A percentile compares a stretch with the other conserved stretches of the same genome.
Conservation (phyloP, 2,888 invertebrate genomes). For the Synergus itoensis region DNA sequence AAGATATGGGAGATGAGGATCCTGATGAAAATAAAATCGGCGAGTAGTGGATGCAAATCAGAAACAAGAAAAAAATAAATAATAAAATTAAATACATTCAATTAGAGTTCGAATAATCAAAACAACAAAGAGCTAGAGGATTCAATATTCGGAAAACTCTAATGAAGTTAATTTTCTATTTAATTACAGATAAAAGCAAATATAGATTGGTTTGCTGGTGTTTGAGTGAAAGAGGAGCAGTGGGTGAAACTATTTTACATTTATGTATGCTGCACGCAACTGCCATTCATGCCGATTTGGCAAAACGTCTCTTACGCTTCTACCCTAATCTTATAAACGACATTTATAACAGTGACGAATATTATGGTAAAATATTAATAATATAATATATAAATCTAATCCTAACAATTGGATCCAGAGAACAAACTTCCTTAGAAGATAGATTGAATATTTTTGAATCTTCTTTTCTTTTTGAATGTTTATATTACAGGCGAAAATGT, state of each 20-base stretch:
- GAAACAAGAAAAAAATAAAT: not conserved
- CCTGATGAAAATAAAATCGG: conserved; percentile 73
- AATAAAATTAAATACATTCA: not conserved
- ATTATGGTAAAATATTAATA: conserved; percentile 86
- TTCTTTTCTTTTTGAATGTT: not conserved
- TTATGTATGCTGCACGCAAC: conserved; percentile 95
- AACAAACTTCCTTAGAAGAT: no score
- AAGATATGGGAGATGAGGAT: conserved; percentile 81
- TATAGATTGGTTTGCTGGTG: conserved; percentile 96
- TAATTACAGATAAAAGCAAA: conserved; percentile 70
- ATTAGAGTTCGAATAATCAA: not conserved
- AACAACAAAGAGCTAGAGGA: conserved; percentile 1
- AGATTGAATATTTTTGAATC: not conserved
- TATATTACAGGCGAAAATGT: conserved; percentile 89
- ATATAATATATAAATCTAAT: not conserved
- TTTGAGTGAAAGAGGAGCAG: conserved; percentile 93
- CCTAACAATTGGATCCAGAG: no score
- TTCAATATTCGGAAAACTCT: not conserved
- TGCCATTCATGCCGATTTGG: conserved; percentile 94
- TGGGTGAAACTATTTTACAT: conserved; percentile 97
- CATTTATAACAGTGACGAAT: conserved; percentile 97
- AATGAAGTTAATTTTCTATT: conserved; percentile 14
- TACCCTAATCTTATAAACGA: conserved; percentile 98
- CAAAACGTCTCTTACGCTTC: conserved; percentile 92
- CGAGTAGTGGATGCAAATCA: conserved; percentile 43